phyloP scores from a whole-genome alignment of 1,140 invertebrate species.

The Calliopsis andreniformis region DNA sequence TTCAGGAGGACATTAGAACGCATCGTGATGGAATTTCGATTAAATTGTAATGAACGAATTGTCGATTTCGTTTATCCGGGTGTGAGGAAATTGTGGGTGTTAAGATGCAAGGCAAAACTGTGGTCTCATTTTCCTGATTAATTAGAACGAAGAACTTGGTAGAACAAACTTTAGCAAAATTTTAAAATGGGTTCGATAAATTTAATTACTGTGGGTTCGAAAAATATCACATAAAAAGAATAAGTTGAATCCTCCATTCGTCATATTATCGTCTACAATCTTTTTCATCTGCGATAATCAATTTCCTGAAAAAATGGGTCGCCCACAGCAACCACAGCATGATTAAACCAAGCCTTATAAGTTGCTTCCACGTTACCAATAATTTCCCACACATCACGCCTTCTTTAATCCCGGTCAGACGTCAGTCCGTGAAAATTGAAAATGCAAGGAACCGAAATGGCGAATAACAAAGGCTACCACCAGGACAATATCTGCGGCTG shows the following conservation, averaged over 20 bases:
- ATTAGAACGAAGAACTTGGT: neutral
- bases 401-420: neutral
- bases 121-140: neutral
- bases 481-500: slow-evolving; percentile 13
- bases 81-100: neutral
- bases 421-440: neutral
- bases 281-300: no score
- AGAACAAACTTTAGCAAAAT: neutral
- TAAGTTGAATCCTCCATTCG: no score
- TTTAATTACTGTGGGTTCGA: no score
- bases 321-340: no score
- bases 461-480: neutral
- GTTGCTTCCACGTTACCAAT: neutral
- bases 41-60: neutral
- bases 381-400: neutral
- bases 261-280: no score
- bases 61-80: neutral
- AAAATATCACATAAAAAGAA: no score
- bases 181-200: no score
- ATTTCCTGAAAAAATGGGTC: neutral
- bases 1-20: neutral
- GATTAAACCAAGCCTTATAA: neutral
- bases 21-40: neutral
- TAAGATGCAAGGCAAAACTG: neutral
- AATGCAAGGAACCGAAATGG: neutral